A percentile compares a stretch with the other conserved stretches of the same genome.
phyloP scores from a whole-genome alignment of 2,888 invertebrate species.

The Notodonta ziczac region DNA sequence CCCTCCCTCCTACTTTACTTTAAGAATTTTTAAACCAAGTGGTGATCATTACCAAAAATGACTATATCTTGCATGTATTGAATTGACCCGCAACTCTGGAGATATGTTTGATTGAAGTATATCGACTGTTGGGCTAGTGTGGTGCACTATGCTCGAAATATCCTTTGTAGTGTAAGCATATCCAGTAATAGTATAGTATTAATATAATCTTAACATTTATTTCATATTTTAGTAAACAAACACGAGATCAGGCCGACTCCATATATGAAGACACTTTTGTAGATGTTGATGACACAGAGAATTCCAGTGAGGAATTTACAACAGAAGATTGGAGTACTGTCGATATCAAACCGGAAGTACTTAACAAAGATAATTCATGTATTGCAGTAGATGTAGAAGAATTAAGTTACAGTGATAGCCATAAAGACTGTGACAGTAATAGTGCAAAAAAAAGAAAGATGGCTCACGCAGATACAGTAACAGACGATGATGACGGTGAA shows the following conservation, averaged over 20 bases:
- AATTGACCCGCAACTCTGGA: too few relatives aligned
- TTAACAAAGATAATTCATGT: slow-evolving; percentile 6
- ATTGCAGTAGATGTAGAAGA: slow-evolving; percentile 4
- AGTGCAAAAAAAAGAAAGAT: slow-evolving; percentile 28
- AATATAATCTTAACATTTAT: neutral
- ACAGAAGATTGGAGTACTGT: slow-evolving; percentile 34
- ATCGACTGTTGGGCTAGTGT: too few relatives aligned
- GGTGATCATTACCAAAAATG: too few relatives aligned
- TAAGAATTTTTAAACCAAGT: too few relatives aligned
- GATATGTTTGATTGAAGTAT: too few relatives aligned
- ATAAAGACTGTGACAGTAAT: slow-evolving; percentile 17
- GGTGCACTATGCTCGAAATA: too few relatives aligned
- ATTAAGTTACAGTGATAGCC: slow-evolving; percentile 11
- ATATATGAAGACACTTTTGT: slow-evolving; percentile 22
- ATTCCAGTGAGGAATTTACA: slow-evolving; percentile 17
- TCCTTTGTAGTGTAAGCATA: too few relatives aligned
- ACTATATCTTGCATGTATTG: too few relatives aligned
- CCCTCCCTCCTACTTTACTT: too few relatives aligned
- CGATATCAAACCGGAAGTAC: slow-evolving; percentile 38
- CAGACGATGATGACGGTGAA: slow-evolving; percentile 46
- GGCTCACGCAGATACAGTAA: slow-evolving; percentile 19
- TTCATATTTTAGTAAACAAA: slow-evolving; percentile 5
- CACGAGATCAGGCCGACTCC: slow-evolving; percentile 21
- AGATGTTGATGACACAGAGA: slow-evolving; percentile 27
- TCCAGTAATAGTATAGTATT: too few relatives aligned